Evolutionary conservation across 2,888 invertebrate genomes (phyloP).

Genomic region (Hirtodrosophila confusa): DNA sequence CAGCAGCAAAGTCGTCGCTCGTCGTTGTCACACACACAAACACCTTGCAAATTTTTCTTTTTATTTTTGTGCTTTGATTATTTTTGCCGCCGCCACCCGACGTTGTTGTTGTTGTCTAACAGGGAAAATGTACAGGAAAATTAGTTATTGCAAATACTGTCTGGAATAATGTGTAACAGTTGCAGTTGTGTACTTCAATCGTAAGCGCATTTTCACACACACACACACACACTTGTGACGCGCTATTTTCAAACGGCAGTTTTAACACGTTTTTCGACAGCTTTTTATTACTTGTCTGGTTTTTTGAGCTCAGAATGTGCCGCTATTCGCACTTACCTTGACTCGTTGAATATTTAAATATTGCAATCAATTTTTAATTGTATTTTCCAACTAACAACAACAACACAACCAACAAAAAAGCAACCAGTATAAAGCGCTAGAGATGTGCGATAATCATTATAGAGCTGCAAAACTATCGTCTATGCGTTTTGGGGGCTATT

Average conservation of each 20-base stretch:
- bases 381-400: constrained; percentile 68
- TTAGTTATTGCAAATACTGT: constrained; percentile 32
- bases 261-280: constrained; percentile 35
- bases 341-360: constrained; percentile 63
- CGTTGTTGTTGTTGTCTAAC: constrained; percentile 42
- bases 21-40: constrained; percentile 57
- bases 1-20: constrained; percentile 39
- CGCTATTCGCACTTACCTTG: constrained; percentile 60
- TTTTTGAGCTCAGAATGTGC: constrained; percentile 32
- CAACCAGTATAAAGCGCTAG: constrained; percentile 57
- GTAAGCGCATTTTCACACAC: constrained; percentile 61
- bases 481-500: constrained; percentile 25
- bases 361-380: constrained; percentile 72
- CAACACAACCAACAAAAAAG: constrained; percentile 66
- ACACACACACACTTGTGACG: constrained; percentile 58
- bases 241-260: constrained; percentile 64
- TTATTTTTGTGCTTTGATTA: constrained; percentile 45
- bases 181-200: constrained; percentile 48
- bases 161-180: constrained; percentile 39
- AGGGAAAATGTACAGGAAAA: constrained; percentile 38
- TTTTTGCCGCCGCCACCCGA: constrained; percentile 59
- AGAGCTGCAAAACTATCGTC: constrained; percentile 23
- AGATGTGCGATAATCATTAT: constrained; percentile 38
- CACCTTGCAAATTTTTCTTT: constrained; percentile 32
- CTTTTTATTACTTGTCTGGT: not conserved